Conservation (phyloP, 2,888 invertebrate species). For the Andrena bicolor region DNA sequence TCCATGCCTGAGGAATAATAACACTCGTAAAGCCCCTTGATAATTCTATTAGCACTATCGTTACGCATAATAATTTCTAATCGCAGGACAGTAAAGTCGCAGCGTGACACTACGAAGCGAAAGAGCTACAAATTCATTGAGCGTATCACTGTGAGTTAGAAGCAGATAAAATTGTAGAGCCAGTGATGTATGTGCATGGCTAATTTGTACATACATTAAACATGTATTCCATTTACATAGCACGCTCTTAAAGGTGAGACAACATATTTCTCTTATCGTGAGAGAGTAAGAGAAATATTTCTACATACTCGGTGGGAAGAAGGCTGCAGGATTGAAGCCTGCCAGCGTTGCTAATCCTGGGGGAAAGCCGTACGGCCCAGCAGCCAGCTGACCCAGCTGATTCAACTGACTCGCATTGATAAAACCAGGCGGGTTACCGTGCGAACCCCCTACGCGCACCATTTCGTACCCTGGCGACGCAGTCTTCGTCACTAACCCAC, state of each 20-base stretch:
- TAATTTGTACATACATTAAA: constrained; percentile 59
- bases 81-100: background rate
- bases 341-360: constrained; percentile 81
- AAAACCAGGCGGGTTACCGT: constrained; percentile 78
- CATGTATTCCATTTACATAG: background rate
- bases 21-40: constrained; percentile 20
- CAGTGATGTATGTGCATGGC: constrained; percentile 40
- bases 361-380: constrained; percentile 76
- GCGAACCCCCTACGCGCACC: constrained; percentile 86
- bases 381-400: constrained; percentile 79
- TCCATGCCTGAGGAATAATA: constrained; percentile 79
- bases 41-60: background rate
- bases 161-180: background rate
- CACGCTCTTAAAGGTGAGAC: background rate
- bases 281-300: background rate
- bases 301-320: constrained; percentile 93
- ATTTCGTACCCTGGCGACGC: constrained; percentile 86
- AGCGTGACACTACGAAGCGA: background rate
- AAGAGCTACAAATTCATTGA: constrained; percentile 2
- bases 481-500: constrained; percentile 86
- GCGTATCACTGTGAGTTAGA: background rate
- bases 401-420: constrained; percentile 83
- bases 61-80: background rate
- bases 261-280: background rate
- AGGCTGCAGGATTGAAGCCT: constrained; percentile 91